Conservation (phyloP, 2,113 vertebrate species). For the Baryphthengus martii region DNA sequence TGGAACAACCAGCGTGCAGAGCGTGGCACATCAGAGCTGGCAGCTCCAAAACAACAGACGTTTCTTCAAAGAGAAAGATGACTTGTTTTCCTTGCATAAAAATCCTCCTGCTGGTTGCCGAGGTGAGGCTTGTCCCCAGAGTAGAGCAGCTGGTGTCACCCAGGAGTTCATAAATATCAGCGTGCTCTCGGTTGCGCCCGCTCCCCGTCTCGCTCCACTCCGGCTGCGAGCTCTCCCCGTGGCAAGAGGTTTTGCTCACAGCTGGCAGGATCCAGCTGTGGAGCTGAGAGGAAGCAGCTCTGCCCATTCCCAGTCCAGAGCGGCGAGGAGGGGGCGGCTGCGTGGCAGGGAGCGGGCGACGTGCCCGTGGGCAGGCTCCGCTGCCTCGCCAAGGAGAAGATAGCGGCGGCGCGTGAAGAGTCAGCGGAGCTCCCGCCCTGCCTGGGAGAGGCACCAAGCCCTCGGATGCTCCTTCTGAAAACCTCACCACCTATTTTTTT, state of each 20-base stretch:
- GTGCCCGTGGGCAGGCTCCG: neutral
- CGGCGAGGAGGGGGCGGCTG: neutral
- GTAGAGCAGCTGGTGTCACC: neutral
- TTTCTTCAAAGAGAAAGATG: neutral
- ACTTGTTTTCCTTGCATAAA: neutral
- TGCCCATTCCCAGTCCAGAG: neutral
- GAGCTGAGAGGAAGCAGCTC: neutral
- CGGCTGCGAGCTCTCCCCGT: neutral
- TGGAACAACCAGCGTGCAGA: neutral
- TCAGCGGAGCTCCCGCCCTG: neutral
- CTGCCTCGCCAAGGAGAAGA: neutral
- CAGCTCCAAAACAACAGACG: neutral
- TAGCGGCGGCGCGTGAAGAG: neutral
- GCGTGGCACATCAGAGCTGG: accelerated
- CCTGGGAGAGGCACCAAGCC: neutral
- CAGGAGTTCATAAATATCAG: neutral
- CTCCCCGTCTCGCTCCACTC: neutral
- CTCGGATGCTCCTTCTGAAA: neutral
- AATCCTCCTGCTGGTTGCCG: neutral
- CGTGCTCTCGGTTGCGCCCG: accelerated
- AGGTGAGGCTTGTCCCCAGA: neutral
- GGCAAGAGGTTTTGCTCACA: neutral
- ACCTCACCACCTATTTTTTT: accelerated
- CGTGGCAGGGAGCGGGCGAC: neutral
- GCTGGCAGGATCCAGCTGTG: neutral